These are phyloP conservation scores for Mobula birostris DNA, from an alignment of 2,113 vertebrate species.

Conservation along the genomic window DNA sequence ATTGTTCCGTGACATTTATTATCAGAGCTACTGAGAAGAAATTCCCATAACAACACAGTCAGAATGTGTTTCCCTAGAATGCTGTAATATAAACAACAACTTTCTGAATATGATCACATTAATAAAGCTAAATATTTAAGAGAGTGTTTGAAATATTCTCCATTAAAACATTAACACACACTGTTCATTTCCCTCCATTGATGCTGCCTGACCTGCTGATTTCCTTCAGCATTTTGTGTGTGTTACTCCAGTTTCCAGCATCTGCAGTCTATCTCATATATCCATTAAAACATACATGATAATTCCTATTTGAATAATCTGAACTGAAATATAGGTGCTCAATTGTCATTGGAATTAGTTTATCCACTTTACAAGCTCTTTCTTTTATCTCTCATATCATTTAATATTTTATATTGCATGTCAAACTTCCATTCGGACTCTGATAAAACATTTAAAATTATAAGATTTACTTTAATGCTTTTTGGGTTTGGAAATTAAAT, in stretches of 20 bases:
- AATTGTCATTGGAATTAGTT: slow-evolving; percentile 2
- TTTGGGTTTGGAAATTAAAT: neutral
- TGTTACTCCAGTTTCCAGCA: too few species aligned
- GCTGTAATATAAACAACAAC: neutral
- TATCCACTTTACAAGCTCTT: neutral
- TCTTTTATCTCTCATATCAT: slow-evolving; percentile 14
- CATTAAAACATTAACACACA: neutral
- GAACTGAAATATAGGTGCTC: neutral
- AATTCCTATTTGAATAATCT: too few species aligned
- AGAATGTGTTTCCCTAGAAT: neutral
- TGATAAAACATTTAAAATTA: neutral
- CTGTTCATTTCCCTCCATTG: too few species aligned
- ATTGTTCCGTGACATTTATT: neutral
- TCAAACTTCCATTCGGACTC: neutral
- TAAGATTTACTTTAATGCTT: neutral
- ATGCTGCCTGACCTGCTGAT: too few species aligned
- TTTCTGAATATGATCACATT: neutral
- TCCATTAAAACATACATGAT: too few species aligned
- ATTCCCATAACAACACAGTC: neutral
- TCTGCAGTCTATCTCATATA: too few species aligned
- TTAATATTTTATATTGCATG: neutral
- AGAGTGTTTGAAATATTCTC: neutral
- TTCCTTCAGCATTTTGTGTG: too few species aligned
- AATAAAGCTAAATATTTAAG: neutral
- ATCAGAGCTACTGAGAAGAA: neutral